Conservation (phyloP, 2,797 vertebrate species). For the Pyrocephalus nanus region DNA sequence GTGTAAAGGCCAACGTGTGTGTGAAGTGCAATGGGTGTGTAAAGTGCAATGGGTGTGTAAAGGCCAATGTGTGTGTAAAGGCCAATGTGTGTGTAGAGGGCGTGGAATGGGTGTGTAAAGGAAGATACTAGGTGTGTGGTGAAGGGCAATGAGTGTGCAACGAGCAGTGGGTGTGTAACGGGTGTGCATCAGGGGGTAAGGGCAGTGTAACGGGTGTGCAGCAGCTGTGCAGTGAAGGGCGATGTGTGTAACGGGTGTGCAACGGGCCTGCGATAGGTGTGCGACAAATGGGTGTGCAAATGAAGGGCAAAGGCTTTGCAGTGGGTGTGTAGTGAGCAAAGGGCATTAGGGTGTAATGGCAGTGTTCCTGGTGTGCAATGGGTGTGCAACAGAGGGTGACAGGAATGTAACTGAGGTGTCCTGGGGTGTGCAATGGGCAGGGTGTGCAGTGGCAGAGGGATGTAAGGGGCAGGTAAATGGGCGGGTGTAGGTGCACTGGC, state of each 20-base stretch:
- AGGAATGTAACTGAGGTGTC: not conserved
- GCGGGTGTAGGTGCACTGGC: not conserved
- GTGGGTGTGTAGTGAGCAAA: not conserved
- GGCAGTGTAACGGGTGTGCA: not conserved
- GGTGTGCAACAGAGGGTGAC: not conserved
- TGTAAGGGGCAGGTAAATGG: not conserved
- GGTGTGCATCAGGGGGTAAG: not conserved
- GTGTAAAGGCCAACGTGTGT: not conserved
- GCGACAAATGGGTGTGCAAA: not conserved
- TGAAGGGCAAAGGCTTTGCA: not conserved
- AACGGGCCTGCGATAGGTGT: not conserved
- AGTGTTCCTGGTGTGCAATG: not conserved
- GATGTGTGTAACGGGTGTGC: not conserved
- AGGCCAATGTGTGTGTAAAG: no score
- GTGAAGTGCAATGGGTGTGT: not conserved
- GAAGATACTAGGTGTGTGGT: no score
- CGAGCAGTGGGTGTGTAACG: fast-evolving
- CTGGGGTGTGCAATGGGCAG: not conserved
- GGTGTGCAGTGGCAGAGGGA: not conserved
- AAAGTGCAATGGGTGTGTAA: not conserved
- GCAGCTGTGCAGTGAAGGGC: not conserved
- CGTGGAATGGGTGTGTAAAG: fast-evolving
- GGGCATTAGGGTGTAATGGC: not conserved
- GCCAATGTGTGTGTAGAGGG: no score
- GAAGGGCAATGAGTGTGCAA: not conserved